These are phyloP conservation scores for Mesoligia furuncula DNA, from an alignment of 2,888 invertebrate species.

Conservation along the genomic window DNA sequence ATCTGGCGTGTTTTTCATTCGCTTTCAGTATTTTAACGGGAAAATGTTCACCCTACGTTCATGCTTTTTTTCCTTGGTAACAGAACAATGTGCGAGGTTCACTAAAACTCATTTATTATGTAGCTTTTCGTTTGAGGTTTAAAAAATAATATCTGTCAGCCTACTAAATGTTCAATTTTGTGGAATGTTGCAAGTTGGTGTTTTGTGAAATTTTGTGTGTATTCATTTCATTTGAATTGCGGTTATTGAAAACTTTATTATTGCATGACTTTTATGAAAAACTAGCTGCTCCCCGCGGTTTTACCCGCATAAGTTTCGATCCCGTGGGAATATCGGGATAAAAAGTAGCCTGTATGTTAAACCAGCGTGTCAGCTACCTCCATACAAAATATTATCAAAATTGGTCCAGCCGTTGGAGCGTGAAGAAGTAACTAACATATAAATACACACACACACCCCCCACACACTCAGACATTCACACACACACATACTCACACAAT, in stretches of 20 bases:
- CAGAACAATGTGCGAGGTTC: background rate
- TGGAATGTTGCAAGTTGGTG: no score
- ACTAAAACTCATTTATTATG: slow-evolving; percentile 33
- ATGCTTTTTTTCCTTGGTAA: slow-evolving; percentile 10
- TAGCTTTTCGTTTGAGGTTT: slow-evolving; percentile 2
- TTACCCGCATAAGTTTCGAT: no score
- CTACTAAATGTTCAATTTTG: background rate
- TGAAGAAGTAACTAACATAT: no score
- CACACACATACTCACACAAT: no score
- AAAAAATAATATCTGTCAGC: slow-evolving; percentile 7
- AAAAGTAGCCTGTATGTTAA: no score
- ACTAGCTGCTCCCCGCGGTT: no score
- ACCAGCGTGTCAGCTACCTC: no score
- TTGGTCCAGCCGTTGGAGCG: no score
- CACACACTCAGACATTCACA: no score
- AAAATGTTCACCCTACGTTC: slow-evolving; percentile 9
- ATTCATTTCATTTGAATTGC: background rate
- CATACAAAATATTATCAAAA: no score
- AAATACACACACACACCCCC: no score
- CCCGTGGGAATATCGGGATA: no score
- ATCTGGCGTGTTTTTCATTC: slow-evolving; percentile 38
- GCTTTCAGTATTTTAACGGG: slow-evolving; percentile 22
- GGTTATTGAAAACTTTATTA: background rate
- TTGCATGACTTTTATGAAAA: background rate
- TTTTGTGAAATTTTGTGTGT: background rate